phyloP scores from a whole-genome alignment of 2,888 invertebrate species.

The Epirrita christyi region DNA sequence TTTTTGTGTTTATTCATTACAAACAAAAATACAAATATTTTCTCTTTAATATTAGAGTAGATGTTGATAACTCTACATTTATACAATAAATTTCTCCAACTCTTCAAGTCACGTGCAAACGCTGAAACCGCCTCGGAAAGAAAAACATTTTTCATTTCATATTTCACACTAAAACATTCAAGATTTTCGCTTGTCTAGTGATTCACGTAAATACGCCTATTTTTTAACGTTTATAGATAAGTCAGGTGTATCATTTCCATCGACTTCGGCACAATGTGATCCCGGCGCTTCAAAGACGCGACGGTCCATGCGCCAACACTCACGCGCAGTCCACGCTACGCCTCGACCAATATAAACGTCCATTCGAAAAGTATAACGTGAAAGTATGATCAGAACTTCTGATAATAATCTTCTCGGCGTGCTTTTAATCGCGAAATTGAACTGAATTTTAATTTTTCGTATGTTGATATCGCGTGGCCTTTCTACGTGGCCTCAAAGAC shows the following conservation, averaged over 20 bases:
- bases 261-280: constrained; percentile 50
- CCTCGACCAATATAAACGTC: constrained; percentile 75
- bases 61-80: constrained; percentile 11
- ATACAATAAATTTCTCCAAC: constrained; percentile 5
- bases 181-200: constrained; percentile 4
- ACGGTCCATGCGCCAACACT: constrained; percentile 61
- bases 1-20: too few relatives aligned
- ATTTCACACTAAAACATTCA: constrained; percentile 17
- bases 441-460: constrained; percentile 20
- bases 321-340: constrained; percentile 72
- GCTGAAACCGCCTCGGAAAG: neutral
- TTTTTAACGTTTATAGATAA: constrained; percentile 38
- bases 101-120: constrained; percentile 15
- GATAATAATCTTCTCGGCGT: constrained; percentile 40
- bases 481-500: constrained; percentile 9
- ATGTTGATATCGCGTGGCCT: constrained; percentile 5
- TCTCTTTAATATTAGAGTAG: too few relatives aligned
- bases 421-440: constrained; percentile 27
- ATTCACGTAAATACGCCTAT: constrained; percentile 18
- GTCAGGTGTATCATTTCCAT: constrained; percentile 59
- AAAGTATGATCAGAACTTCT: constrained; percentile 58
- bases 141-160: constrained; percentile 15
- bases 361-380: constrained; percentile 67
- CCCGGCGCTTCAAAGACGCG: constrained; percentile 52
- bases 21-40: too few relatives aligned